Conservation (phyloP, 1,140 invertebrate species). For the Vollenhovia emeryi region DNA sequence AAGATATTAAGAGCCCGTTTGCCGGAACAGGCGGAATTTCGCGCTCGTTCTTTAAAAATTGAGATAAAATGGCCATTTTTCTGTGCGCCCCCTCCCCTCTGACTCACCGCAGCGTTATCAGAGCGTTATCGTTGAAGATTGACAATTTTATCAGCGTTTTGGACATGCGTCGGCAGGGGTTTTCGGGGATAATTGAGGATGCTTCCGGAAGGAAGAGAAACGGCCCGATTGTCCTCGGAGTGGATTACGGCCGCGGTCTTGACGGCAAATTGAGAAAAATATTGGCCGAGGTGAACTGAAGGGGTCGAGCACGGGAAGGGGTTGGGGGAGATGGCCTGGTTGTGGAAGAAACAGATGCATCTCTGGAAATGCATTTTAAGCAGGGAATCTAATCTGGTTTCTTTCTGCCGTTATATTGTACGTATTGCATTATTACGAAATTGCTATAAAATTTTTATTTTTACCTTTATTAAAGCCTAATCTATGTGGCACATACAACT, state of each 20-base stretch:
- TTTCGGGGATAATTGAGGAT: constrained; percentile 46
- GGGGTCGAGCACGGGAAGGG: neutral
- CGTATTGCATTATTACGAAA: neutral
- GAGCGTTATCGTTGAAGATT: constrained; percentile 13
- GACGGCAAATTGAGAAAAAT: constrained; percentile 58
- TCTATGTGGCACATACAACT: neutral
- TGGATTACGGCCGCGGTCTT: constrained; percentile 28
- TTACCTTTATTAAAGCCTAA: neutral
- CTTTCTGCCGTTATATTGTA: neutral
- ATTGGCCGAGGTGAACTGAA: constrained; percentile 13
- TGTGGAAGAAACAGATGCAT: constrained; percentile 7
- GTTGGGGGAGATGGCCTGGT: neutral
- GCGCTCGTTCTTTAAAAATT: neutral
- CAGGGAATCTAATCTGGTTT: neutral
- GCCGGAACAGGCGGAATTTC: neutral
- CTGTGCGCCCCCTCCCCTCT: neutral
- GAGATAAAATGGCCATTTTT: neutral
- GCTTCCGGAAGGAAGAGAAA: constrained; percentile 39
- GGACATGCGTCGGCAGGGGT: neutral
- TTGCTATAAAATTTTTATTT: neutral
- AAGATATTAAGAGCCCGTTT: neutral
- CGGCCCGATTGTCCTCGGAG: constrained; percentile 36
- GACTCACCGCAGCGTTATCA: neutral
- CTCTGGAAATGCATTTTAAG: constrained; percentile 19
- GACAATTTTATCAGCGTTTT: constrained; percentile 43